Conservation (phyloP, 2,888 invertebrate species). For the Parnassius glacialis region DNA sequence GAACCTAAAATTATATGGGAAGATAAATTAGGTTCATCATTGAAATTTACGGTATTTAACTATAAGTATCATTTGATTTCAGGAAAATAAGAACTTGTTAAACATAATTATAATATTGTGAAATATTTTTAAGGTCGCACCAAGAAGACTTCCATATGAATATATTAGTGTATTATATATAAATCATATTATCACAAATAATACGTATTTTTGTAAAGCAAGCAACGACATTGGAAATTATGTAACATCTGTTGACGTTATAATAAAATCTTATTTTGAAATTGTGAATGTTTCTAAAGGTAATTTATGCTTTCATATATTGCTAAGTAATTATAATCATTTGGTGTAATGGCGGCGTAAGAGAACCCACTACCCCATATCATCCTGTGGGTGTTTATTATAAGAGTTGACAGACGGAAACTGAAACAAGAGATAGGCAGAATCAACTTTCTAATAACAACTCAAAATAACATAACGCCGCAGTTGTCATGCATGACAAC, state of each 20-base stretch:
- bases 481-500: too few relatives aligned
- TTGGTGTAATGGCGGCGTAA: not conserved
- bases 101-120: too few relatives aligned
- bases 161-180: conserved; percentile 10
- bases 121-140: not conserved
- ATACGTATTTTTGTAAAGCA: conserved; percentile 16
- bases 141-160: conserved; percentile 12
- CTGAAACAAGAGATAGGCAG: too few relatives aligned
- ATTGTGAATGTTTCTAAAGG: conserved; percentile 15
- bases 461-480: too few relatives aligned
- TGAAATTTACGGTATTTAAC: conserved; percentile 18
- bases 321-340: not conserved
- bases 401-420: too few relatives aligned
- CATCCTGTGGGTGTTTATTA: too few relatives aligned
- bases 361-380: too few relatives aligned
- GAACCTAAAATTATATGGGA: conserved; percentile 28
- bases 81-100: not conserved
- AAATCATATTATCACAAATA: not conserved
- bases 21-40: conserved; percentile 13
- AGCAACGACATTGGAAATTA: not conserved
- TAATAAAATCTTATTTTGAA: conserved; percentile 8
- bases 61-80: not conserved
- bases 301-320: conserved; percentile 1
- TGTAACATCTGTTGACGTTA: conserved; percentile 5
- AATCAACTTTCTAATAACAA: too few relatives aligned